These are phyloP conservation scores for Paralvinella palmiformis DNA, from an alignment of 1,140 invertebrate species.

Conservation along the genomic window DNA sequence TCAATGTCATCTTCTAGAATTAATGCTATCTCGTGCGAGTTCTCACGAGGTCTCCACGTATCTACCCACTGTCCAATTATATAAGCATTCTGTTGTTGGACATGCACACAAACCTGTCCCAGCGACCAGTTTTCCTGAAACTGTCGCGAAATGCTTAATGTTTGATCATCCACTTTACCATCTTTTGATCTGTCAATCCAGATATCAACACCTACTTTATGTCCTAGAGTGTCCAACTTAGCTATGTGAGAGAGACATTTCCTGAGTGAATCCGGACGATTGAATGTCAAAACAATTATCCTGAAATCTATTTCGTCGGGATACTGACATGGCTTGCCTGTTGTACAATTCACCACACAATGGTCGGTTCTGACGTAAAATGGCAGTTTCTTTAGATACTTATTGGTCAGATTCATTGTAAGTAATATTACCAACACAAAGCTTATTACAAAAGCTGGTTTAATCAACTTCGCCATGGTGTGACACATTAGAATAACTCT, in stretches of 20 bases:
- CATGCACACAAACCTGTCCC: slow-evolving; percentile 24
- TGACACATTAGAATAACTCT: too few species aligned
- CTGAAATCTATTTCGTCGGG: slow-evolving; percentile 1
- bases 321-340: background rate
- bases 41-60: slow-evolving; percentile 26
- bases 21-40: slow-evolving; percentile 30
- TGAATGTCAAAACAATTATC: slow-evolving; percentile 5
- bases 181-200: slow-evolving; percentile 30
- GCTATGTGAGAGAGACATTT: background rate
- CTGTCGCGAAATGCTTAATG: background rate
- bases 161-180: background rate
- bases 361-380: too few species aligned
- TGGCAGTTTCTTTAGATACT: too few species aligned
- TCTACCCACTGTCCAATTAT: slow-evolving; percentile 33
- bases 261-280: background rate
- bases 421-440: too few species aligned
- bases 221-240: slow-evolving; percentile 2
- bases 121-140: too few species aligned
- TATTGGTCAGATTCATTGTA: too few species aligned
- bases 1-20: slow-evolving; percentile 37
- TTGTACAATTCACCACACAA: too few species aligned
- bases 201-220: slow-evolving; percentile 27
- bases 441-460: too few species aligned
- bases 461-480: too few species aligned
- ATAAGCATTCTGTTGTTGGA: slow-evolving; percentile 28